phyloP scores from a whole-genome alignment of 2,113 vertebrate genomes.

The Gobio gobio region DNA sequence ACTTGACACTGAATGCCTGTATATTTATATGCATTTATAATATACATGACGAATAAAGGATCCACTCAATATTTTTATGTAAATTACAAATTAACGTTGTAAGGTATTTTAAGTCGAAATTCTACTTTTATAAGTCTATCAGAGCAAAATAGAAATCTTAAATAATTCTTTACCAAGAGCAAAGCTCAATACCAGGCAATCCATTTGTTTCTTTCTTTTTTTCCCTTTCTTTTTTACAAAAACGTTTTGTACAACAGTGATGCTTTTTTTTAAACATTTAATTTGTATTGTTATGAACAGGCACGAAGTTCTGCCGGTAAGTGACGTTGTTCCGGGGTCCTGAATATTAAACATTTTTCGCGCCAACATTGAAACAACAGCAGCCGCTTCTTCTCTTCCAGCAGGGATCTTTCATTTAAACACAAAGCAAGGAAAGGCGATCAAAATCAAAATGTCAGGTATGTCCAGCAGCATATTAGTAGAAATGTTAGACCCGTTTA shows the following conservation, averaged over 20 bases:
- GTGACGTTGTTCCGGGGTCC: constrained; percentile 43
- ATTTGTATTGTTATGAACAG: constrained; percentile 35
- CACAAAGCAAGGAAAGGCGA: background rate
- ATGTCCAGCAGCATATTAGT: background rate
- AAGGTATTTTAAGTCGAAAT: background rate
- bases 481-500: background rate
- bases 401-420: background rate
- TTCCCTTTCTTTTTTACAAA: background rate
- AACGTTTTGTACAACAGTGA: background rate
- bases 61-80: background rate
- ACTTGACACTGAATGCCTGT: background rate
- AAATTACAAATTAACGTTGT: background rate
- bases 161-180: background rate
- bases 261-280: background rate
- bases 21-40: background rate
- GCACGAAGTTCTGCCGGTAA: background rate
- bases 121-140: background rate
- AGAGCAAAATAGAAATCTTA: background rate
- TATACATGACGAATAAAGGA: background rate
- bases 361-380: constrained; percentile 32
- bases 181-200: background rate
- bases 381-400: background rate
- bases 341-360: constrained; percentile 44
- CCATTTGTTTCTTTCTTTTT: too few relatives aligned
- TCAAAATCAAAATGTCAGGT: constrained; percentile 44